These are phyloP conservation scores for Acromyrmex heyeri DNA, from an alignment of 1,140 invertebrate genomes.

Conservation along the genomic window DNA sequence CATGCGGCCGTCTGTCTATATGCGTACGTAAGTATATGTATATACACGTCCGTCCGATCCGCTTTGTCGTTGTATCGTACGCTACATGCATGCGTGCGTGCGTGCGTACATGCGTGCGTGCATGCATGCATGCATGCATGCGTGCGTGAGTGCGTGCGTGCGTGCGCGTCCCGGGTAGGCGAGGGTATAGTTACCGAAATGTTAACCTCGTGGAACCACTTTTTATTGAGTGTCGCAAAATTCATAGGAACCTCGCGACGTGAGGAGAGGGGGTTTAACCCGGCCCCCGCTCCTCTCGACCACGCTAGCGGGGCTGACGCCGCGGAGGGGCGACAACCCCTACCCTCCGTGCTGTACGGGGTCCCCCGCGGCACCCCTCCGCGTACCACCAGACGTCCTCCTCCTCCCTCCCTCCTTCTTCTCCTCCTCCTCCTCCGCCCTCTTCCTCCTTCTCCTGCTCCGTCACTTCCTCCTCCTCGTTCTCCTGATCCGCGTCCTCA, in stretches of 20 bases:
- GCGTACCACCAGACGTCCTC: conserved; percentile 59
- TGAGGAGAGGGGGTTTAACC: conserved; percentile 71
- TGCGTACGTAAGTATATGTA: conserved; percentile 28
- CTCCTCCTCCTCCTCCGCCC: conserved; percentile 48
- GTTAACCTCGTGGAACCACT: conserved; percentile 87
- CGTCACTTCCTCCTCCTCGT: conserved; percentile 56
- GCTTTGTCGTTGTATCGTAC: conserved; percentile 27
- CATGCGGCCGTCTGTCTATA: neutral
- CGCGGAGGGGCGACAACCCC: conserved; percentile 79
- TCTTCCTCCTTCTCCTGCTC: conserved; percentile 47
- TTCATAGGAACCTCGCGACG: conserved; percentile 85
- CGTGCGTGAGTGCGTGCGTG: conserved; percentile 69
- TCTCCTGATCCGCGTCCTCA: conserved; percentile 43
- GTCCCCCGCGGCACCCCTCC: conserved; percentile 69
- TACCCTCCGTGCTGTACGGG: conserved; percentile 61
- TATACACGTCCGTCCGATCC: conserved; percentile 23
- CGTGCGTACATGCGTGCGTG: conserved; percentile 12
- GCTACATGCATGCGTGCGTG: conserved; percentile 12
- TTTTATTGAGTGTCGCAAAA: conserved; percentile 87
- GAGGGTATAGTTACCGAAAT: conserved; percentile 87
- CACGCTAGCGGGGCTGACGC: conserved; percentile 73
- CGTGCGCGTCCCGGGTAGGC: conserved; percentile 79
- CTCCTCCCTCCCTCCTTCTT: conserved; percentile 27
- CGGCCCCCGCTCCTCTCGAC: conserved; percentile 64
- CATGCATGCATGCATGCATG: conserved; percentile 57